Evolutionary conservation across 53 echinoderm and acorn worm species (phyloP).

Genomic region (Zoroaster sp.): DNA sequence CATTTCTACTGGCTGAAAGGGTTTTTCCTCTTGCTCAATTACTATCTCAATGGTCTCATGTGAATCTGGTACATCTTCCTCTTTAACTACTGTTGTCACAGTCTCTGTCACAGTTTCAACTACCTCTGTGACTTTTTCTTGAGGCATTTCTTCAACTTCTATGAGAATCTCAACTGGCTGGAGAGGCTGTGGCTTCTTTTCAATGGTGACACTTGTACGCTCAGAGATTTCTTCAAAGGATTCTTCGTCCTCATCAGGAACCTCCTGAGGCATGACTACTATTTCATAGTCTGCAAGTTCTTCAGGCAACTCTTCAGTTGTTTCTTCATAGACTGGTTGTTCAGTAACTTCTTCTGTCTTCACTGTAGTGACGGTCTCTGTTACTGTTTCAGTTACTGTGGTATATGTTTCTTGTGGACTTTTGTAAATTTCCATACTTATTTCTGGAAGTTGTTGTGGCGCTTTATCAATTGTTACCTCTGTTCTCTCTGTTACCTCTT

Average conservation of each 20-base stretch:
- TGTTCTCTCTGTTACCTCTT: conserved; percentile 67
- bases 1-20: conserved; percentile 63
- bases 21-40: conserved; percentile 69
- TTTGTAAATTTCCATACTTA: conserved; percentile 55
- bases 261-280: not conserved
- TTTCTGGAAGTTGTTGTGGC: conserved; percentile 64
- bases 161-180: conserved; percentile 66
- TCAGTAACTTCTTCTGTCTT: conserved; percentile 44
- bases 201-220: conserved; percentile 57
- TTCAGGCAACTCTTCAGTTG: conserved; percentile 14
- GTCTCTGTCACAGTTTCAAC: conserved; percentile 53
- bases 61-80: conserved; percentile 33
- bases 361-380: conserved; percentile 56
- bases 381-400: conserved; percentile 58
- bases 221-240: conserved; percentile 44
- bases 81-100: conserved; percentile 57
- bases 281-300: conserved; percentile 4
- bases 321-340: conserved; percentile 14
- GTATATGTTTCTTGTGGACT: conserved; percentile 29
- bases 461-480: conserved; percentile 67
- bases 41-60: conserved; percentile 57
- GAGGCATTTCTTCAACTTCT: conserved; percentile 53
- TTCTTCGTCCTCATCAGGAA: conserved; percentile 23
- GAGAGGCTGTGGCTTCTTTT: conserved; percentile 52
- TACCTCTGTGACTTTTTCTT: conserved; percentile 48